Evolutionary conservation across 2,797 vertebrate species (phyloP).

Genomic region (Gephyroberyx darwinii): DNA sequence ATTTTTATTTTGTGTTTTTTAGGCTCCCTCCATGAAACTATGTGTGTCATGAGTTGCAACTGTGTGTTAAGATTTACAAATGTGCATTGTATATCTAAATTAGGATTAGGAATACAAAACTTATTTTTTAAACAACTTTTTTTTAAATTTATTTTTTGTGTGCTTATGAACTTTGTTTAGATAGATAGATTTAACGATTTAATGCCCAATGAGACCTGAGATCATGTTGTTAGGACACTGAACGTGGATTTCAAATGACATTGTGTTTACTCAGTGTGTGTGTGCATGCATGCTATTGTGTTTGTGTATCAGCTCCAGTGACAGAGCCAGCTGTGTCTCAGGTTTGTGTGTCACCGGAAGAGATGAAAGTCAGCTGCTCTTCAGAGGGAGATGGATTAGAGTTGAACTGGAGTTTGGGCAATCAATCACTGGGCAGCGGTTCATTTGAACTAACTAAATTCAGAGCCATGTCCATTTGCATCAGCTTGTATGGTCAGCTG

Average conservation of each 20-base stretch:
- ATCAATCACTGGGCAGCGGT: background rate
- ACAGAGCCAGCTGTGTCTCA: constrained; percentile 41
- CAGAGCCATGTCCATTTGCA: background rate
- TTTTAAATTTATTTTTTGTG: too few relatives aligned
- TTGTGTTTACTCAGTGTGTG: background rate
- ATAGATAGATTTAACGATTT: too few relatives aligned
- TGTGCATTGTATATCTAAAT: too few relatives aligned
- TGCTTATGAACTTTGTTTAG: too few relatives aligned
- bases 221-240: too few relatives aligned
- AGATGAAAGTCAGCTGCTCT: constrained; percentile 37
- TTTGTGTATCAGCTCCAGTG: constrained; percentile 28
- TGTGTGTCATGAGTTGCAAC: too few relatives aligned
- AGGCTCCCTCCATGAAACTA: too few relatives aligned
- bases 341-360: constrained; percentile 22
- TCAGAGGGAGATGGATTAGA: constrained; percentile 15
- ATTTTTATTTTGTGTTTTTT: too few relatives aligned
- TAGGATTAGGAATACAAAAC: too few relatives aligned
- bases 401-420: constrained; percentile 23
- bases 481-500: constrained; percentile 4
- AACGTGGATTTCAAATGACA: background rate
- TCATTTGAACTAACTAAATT: background rate
- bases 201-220: too few relatives aligned
- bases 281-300: background rate
- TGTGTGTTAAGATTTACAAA: too few relatives aligned
- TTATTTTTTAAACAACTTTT: too few relatives aligned